Evolutionary conservation across 1,140 invertebrate genomes (phyloP), one percentile per base, ranked within the genome.

Genomic region (Eupristina koningsbergeri): DNA sequence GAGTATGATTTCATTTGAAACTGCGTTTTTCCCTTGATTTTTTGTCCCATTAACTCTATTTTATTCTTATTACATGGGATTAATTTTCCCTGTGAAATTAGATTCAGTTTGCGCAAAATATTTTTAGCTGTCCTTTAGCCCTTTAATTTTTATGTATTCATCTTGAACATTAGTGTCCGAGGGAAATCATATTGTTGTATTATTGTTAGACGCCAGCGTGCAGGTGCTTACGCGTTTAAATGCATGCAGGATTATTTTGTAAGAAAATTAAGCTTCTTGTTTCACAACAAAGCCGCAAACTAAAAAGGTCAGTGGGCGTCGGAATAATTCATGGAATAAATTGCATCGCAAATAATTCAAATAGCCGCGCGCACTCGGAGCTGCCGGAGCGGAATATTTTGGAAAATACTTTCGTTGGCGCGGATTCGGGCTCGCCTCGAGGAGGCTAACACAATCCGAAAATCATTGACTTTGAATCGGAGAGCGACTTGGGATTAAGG

Each of bases 391-490:
- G 9, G 17, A 11, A 17, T 3, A 22, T 22, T 69, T 22, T 0
- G 31, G 34, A 6, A 22, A 29, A 69, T 69, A 39, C 45, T 74
- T 74, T 50, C n/a, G 6, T 29, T 13, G 34, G 45, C 7, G 69
- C n/a, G n/a, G n/a, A 41, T n/a, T 19, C 29, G 19, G 8, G 6
- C 45, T n/a, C n/a, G n/a, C n/a, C n/a, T n/a, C n/a, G n/a, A n/a
- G n/a, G 61, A n/a, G 26, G 26, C 63, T 78, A 63, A 58, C 31
- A 22, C 78, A 39, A 71, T 64, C n/a, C 31, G 53, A 26, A 31
- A 75, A 75, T 81, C 71, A 63, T 81, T 58, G 53, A n/a, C 22
- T 81, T 63, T 81, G 80, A 81, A 75, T 82, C 71, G 64, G 50
- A 41, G 36, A 31, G 50, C 69, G 53, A 53, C 50, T 61, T 45